Base-by-base conservation (phyloP, 2,113 vertebrate genomes). In the Strigops habroptila region DNA sequence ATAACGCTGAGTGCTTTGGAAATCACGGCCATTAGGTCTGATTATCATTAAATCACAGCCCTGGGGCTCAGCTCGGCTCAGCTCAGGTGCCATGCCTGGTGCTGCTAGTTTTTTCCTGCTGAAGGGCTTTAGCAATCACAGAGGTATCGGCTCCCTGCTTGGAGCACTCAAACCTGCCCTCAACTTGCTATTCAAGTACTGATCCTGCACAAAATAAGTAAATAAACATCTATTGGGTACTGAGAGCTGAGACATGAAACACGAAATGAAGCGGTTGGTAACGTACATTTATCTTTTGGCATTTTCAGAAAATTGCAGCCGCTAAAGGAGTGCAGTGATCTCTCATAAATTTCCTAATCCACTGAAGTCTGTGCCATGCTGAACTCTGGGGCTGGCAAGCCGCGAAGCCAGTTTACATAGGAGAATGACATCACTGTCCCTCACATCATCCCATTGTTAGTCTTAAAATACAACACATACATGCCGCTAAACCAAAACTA, bases 21-120 rank as follows among this genome's bases (percentile, higher is more conserved):
- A 88, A 93, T 86, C 79, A 14, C 71, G 5, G 92, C 90, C 86
- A 93, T 96, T 81, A 92, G 31, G 68, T 57, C 76, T 41, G 55
- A 94, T 92, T 88, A 43, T 65, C 88, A 69, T 67, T 53, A 70
- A 90, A 80, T 43, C 37, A 1, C 33, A 9, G 33, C 89, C 77
- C 21, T 4, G 81, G 64, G 82, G 82, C 57, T 27, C 46, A 46
- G 19, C 37, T 37, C n/a, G n/a, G n/a, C n/a, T 21, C 75, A 31
- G 9, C 4, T 9, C 57, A 23, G 57, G 57, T n/a, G 57, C 33
- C 57, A n/a, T 14, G 33, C 33, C 57, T 59, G 33, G 57, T 59
- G 33, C 57, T 35, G 33, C 57, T 59, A 59, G 57, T 41, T 6
- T 39, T 11, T 19, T 18, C 43, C 48, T 1, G 8, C 37, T 4